A percentile compares a stretch with the other conserved stretches of the same genome.
phyloP scores from a whole-genome alignment of 1,140 invertebrate genomes.

The Diorhabda elongata region DNA sequence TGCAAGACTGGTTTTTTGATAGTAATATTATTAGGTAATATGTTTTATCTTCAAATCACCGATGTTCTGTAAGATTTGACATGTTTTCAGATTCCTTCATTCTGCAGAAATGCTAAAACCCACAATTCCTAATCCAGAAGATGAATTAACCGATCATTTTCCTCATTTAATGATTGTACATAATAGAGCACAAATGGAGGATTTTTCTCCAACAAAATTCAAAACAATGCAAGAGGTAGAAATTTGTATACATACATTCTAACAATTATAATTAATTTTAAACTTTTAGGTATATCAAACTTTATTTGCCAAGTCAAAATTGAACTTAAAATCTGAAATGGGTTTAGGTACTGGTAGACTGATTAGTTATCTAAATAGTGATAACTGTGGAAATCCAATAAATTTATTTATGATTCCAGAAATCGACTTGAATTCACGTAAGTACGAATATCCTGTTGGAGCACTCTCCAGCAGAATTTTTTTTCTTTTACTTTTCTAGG shows the following conservation, averaged over 20 bases:
- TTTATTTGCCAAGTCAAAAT: constrained; percentile 66
- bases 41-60: background rate
- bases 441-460: background rate
- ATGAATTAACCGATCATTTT: constrained; percentile 65
- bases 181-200: constrained; percentile 66
- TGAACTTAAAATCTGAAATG: constrained; percentile 65
- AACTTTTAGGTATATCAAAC: constrained; percentile 54
- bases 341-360: constrained; percentile 58
- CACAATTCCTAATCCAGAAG: constrained; percentile 62
- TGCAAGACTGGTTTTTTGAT: constrained; percentile 84
- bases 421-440: constrained; percentile 13
- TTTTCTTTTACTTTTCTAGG: too few species aligned
- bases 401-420: constrained; percentile 72
- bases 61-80: background rate
- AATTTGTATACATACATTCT: background rate
- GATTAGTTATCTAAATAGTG: constrained; percentile 53
- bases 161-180: constrained; percentile 75
- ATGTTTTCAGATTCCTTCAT: constrained; percentile 65
- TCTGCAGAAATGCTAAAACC: constrained; percentile 86
- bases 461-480: too few species aligned
- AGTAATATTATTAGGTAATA: constrained; percentile 62
- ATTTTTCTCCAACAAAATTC: constrained; percentile 63
- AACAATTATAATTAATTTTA: background rate
- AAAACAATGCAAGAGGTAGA: constrained; percentile 60
- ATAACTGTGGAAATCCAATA: constrained; percentile 55